Percentiles rank a stretch among this genome's conserved stretches.
phyloP scores from a whole-genome alignment of 2,113 vertebrate genomes.

The Periophthalmus modestus region DNA sequence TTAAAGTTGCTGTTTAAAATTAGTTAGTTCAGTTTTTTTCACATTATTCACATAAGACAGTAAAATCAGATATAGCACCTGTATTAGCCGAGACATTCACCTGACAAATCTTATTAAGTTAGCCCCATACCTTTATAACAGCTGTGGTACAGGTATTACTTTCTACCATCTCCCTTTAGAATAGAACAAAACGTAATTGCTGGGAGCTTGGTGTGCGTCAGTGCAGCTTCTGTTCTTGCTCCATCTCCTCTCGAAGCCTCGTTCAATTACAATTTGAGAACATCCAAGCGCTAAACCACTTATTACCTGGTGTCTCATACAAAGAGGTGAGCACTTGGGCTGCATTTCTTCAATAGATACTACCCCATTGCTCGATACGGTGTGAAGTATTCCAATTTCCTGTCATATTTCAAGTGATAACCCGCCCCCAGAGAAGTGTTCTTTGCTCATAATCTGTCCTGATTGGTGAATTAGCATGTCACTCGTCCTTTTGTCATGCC shows the following conservation, averaged over 20 bases:
- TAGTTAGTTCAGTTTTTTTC: too few relatives aligned
- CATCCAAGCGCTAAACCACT: constrained; percentile 9
- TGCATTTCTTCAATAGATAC: constrained; percentile 21
- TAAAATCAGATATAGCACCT: too few relatives aligned
- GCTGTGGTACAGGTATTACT: constrained; percentile 8
- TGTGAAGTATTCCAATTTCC: constrained; percentile 46
- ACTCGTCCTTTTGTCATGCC: constrained; percentile 57
- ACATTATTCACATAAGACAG: neutral
- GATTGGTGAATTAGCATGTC: constrained; percentile 68
- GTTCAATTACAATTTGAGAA: constrained; percentile 18
- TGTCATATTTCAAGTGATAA: constrained; percentile 59
- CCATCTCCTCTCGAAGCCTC: constrained; percentile 26
- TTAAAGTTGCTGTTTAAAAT: neutral
- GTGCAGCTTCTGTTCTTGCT: constrained; percentile 12
- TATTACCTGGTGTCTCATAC: constrained; percentile 24
- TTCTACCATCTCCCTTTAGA: neutral
- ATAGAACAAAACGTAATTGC: constrained; percentile 27
- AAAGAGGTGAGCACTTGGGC: constrained; percentile 22
- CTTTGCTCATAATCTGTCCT: constrained; percentile 56
- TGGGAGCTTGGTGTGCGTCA: constrained; percentile 24
- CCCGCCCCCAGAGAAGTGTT: constrained; percentile 42
- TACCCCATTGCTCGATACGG: constrained; percentile 14
- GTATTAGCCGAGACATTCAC: neutral
- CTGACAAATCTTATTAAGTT: neutral
- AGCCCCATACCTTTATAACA: neutral